phyloP scores from a whole-genome alignment of 2,888 invertebrate species.

The Eretmocerus hayati region DNA sequence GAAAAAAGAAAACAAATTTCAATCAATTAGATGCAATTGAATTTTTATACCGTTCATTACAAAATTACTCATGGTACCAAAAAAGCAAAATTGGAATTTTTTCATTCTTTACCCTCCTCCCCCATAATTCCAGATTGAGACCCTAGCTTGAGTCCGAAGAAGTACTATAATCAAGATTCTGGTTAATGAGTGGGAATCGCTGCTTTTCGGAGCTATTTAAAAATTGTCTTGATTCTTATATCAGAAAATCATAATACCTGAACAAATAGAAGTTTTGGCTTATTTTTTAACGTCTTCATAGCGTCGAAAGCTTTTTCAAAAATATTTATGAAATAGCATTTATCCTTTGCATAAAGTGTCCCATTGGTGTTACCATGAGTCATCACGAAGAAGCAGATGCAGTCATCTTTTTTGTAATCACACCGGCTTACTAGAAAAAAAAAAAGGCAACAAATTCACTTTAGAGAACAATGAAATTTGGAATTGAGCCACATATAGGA shows the following conservation, averaged over 20 bases:
- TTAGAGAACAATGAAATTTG: no score
- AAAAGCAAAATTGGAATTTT: neutral
- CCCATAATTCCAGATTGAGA: no score
- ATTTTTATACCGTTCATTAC: neutral
- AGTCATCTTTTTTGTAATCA: conserved; percentile 52
- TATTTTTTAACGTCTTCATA: conserved; percentile 52
- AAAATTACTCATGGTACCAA: neutral
- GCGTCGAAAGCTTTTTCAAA: conserved; percentile 52
- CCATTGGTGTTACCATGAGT: conserved; percentile 53
- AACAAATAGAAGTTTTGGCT: conserved; percentile 54
- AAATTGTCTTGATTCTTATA: no score
- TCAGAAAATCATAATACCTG: no score
- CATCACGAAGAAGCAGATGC: conserved; percentile 51
- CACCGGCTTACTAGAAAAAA: conserved; percentile 40
- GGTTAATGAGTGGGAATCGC: no score
- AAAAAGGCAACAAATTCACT: no score
- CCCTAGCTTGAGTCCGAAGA: no score
- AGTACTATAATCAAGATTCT: no score
- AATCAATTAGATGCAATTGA: neutral
- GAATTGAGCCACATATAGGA: no score
- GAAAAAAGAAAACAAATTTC: conserved; percentile 6
- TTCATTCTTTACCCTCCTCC: no score
- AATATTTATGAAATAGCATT: conserved; percentile 46
- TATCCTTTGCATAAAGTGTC: conserved; percentile 50
- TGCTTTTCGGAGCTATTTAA: no score